A percentile compares a stretch with the other conserved stretches of the same genome.
Conservation (phyloP, 2,797 vertebrate genomes). For the Enteromius afrohamiltoni region DNA sequence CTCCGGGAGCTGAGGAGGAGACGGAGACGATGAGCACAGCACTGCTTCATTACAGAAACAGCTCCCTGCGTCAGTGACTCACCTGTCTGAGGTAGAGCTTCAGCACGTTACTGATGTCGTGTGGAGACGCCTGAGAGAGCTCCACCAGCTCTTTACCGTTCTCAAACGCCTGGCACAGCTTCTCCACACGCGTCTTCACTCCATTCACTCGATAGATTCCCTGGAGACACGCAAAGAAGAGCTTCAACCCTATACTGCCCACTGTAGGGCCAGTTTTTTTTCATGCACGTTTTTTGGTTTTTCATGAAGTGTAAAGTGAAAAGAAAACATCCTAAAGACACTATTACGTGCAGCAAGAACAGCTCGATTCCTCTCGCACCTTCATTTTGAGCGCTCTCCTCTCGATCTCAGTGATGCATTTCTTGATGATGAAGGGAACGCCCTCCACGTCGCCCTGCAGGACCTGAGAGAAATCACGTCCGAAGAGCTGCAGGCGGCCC, state of each 20-base stretch:
- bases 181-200: constrained; percentile 96
- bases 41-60: neutral
- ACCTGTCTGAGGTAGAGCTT: constrained; percentile 98
- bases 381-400: constrained; percentile 89
- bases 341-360: neutral
- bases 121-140: constrained; percentile 92
- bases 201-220: constrained; percentile 98
- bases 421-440: constrained; percentile 92
- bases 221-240: constrained; percentile 66
- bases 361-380: constrained; percentile 70
- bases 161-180: constrained; percentile 97
- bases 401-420: constrained; percentile 93
- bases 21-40: neutral
- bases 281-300: too few relatives aligned
- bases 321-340: too few relatives aligned
- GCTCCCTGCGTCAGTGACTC: neutral
- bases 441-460: constrained; percentile 77
- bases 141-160: constrained; percentile 95
- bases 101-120: constrained; percentile 96
- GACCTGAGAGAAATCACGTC: constrained; percentile 84
- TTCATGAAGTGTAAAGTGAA: too few relatives aligned
- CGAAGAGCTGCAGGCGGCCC: constrained; percentile 89
- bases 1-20: constrained; percentile 86
- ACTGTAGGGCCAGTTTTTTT: too few relatives aligned
- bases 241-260: neutral